Percentiles rank a stretch among this genome's conserved stretches.
Evolutionary conservation across 2,888 invertebrate genomes (phyloP).

Genomic region (Bombylius discolor): DNA sequence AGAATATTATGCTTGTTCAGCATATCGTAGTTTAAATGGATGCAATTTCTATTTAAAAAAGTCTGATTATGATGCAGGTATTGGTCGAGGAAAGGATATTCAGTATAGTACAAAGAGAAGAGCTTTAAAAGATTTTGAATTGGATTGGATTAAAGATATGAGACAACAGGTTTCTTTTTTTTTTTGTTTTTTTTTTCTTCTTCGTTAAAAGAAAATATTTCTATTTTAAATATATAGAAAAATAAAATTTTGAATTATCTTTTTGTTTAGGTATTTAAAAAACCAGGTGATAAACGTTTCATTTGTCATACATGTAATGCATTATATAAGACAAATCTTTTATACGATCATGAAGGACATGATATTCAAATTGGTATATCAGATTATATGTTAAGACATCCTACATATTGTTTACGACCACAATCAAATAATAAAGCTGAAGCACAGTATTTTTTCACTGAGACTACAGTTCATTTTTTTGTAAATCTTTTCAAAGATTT

Average conservation of each 20-base stretch:
- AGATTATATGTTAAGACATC: constrained; percentile 45
- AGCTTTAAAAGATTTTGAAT: too few species aligned
- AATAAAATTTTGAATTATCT: background rate
- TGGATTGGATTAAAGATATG: too few species aligned
- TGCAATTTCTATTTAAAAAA: constrained; percentile 53
- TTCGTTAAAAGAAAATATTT: too few species aligned
- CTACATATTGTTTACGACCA: constrained; percentile 55
- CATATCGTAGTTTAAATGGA: constrained; percentile 64
- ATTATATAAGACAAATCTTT: constrained; percentile 31
- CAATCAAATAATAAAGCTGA: constrained; percentile 63
- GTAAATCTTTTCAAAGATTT: constrained; percentile 46
- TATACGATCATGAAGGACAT: constrained; percentile 43
- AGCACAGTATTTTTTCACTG: constrained; percentile 78
- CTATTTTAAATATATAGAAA: too few species aligned
- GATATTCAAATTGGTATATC: constrained; percentile 40
- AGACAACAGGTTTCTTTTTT: too few species aligned
- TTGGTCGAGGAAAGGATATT: too few species aligned
- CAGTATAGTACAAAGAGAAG: too few species aligned
- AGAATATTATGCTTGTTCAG: constrained; percentile 68
- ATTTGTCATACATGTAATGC: constrained; percentile 54
- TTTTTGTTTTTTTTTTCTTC: too few species aligned
- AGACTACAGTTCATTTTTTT: constrained; percentile 51
- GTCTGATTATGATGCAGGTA: constrained; percentile 23
- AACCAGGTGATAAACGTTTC: constrained; percentile 35
- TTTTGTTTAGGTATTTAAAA: constrained; percentile 19